Evolutionary conservation across 1,140 invertebrate species (phyloP), one percentile per base, ranked within the genome.

Genomic region (Stegodyphus dumicola): DNA sequence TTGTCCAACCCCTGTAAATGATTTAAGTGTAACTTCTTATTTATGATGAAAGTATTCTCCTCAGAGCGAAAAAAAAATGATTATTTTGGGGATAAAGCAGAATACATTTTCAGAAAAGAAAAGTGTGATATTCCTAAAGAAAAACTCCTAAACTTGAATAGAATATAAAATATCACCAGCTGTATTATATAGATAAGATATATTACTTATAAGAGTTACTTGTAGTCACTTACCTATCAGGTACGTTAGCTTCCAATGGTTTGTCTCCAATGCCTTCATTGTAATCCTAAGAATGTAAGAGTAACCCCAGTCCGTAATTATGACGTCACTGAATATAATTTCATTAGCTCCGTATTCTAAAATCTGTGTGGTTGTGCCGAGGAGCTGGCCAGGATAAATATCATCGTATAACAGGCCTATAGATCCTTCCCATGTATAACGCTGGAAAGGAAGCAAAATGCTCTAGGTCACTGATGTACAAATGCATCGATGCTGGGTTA

Each of bases 231-330:
- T 66, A 83, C 80, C 80, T 49, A 83, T 74, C 9, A 83, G 52
- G 17, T 54, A 75, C 0, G 80, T 73, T 4, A 83, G 80, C 53
- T 83, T 75, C 80, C 80, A 83, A 11, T 33, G 48, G 7, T 10
- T 4, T 6, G 81, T 70, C 49, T 85, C 73, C 52, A n/a, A 11
- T 0, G 81, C 81, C 33, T 64, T 13, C 2, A 87, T 9, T 0
- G 2, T 78, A 6, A 87, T 73, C 52, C 77, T 86, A 7, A 87
- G 48, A 33, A 87, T 49, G 33, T 87, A 87, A 10, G 77, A 79
- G 66, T 87, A 87, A 9, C 87, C 87, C 87, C 87, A 87, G 18
- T 53, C 77, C 7, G 87, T 78, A 11, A 87, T 60, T 17, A 78
- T 76, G 33, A 87, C 10, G 53, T 87, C 79, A 51, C 75, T 69